These are phyloP conservation scores for Plagiodera versicolora DNA, from an alignment of 2,888 invertebrate species.

Conservation along the genomic window DNA sequence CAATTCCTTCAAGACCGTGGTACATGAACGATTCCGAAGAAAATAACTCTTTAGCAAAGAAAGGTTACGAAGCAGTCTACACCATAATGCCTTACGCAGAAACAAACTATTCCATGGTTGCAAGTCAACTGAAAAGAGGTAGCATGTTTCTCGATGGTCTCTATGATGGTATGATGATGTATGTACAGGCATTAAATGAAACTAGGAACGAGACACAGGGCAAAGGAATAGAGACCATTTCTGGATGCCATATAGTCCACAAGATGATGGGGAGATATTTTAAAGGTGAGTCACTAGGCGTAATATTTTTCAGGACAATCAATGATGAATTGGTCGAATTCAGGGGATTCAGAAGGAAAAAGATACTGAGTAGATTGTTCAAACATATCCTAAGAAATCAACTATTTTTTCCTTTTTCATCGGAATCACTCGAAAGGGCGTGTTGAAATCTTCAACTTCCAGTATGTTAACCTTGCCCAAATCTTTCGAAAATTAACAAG, in stretches of 20 bases:
- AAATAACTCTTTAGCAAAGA: conserved; percentile 79
- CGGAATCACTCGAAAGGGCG: too few relatives aligned
- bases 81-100: conserved; percentile 82
- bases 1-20: conserved; percentile 76
- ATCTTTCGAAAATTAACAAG: too few relatives aligned
- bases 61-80: conserved; percentile 84
- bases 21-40: conserved; percentile 76
- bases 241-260: conserved; percentile 81
- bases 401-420: too few relatives aligned
- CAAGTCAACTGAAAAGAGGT: conserved; percentile 69
- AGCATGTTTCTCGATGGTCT: conserved; percentile 65
- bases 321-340: too few relatives aligned
- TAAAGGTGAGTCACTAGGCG: conserved; percentile 77
- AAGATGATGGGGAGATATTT: conserved; percentile 88
- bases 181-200: conserved; percentile 88
- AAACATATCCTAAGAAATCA: too few relatives aligned
- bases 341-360: too few relatives aligned
- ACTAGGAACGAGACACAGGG: conserved; percentile 61
- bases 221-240: conserved; percentile 57
- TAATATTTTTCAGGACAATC: too few relatives aligned
- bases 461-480: too few relatives aligned
- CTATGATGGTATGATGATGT: conserved; percentile 94
- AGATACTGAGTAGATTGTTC: too few relatives aligned
- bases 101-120: conserved; percentile 72
- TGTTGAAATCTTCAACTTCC: too few relatives aligned